Evolutionary conservation across 1,140 invertebrate genomes (phyloP).

Genomic region (Drosophila tropicalis): DNA sequence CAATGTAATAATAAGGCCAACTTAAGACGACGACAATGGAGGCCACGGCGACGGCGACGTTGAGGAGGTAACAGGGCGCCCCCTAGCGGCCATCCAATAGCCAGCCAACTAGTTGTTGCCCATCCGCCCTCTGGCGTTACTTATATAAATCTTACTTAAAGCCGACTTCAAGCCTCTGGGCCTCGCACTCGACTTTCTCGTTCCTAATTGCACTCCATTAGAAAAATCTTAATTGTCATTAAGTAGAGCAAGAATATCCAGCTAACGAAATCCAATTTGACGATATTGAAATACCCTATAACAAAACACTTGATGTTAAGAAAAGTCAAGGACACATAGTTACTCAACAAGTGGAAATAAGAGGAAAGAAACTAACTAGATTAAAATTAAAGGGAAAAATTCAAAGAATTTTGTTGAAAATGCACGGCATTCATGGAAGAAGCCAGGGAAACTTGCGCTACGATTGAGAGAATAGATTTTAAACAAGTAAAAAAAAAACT

Average conservation of each 20-base stretch:
- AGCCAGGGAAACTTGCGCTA: no score
- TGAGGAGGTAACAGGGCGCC: constrained; percentile 19
- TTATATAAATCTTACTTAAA: constrained; percentile 74
- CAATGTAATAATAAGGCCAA: constrained; percentile 80
- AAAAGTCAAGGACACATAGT: no score
- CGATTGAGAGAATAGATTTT: no score
- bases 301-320: no score
- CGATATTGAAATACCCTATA: not conserved
- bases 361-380: no score
- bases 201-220: constrained; percentile 68
- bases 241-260: constrained; percentile 20
- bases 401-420: no score
- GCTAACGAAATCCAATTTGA: not conserved
- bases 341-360: no score
- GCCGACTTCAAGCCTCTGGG: constrained; percentile 31
- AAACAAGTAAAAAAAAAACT: not conserved
- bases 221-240: constrained; percentile 79
- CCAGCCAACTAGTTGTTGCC: constrained; percentile 21
- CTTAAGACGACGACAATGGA: constrained; percentile 28
- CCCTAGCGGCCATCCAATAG: constrained; percentile 12
- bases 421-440: no score
- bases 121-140: constrained; percentile 21
- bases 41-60: not conserved
- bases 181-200: not conserved
- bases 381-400: no score